Evolutionary conservation across 2,888 invertebrate genomes (phyloP).

Genomic region (Suillia variegata): DNA sequence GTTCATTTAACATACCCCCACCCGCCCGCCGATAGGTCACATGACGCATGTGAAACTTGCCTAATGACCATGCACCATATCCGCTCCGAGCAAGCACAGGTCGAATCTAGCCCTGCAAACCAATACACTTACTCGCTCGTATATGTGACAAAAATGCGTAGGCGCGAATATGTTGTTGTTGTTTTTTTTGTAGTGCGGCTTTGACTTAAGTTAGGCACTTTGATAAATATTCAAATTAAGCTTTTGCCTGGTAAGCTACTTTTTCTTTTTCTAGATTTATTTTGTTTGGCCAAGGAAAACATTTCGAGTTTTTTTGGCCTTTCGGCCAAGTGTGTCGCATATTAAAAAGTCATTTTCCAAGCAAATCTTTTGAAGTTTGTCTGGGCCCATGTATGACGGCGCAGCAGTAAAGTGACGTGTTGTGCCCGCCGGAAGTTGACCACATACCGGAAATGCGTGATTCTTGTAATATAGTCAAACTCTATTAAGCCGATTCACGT

Average conservation of each 20-base stretch:
- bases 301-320: not conserved
- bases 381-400: conserved; percentile 9
- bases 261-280: not conserved
- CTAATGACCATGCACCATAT: not conserved
- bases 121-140: not conserved
- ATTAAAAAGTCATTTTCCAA: conserved; percentile 57
- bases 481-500: conserved; percentile 23
- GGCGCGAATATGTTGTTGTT: no score
- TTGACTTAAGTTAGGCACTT: not conserved
- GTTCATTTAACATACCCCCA: no score
- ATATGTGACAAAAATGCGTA: not conserved
- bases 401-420: no score
- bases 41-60: not conserved
- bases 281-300: not conserved
- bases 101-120: not conserved
- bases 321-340: conserved; percentile 41
- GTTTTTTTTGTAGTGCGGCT: not conserved
- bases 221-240: conserved; percentile 21
- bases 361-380: conserved; percentile 47
- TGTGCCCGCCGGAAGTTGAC: conserved; percentile 47
- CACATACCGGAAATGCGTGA: conserved; percentile 57
- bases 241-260: no score
- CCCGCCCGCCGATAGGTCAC: no score
- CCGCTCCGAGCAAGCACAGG: not conserved
- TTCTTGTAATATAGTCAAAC: conserved; percentile 39